Base-by-base conservation (phyloP, 64 coral and sea anemone species). In the Porites australiensis region DNA sequence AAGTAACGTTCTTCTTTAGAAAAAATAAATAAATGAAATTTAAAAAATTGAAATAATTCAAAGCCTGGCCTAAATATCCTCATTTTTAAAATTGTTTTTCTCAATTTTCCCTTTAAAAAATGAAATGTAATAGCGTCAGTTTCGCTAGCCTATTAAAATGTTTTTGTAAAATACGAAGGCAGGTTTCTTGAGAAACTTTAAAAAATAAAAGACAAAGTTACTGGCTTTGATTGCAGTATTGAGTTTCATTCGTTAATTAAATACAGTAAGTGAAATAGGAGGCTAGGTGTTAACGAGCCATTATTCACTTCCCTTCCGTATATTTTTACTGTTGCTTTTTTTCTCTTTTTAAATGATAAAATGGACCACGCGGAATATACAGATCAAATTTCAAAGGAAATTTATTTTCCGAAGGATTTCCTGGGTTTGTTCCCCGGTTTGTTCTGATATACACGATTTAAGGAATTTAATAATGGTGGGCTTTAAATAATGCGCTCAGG, bases 361-460 rank as follows among this genome's bases (percentile, higher is more conserved):
- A 68, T 68, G 61, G 63, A n/a, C 18, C 61, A 20, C 18, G 63
- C 19, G 15, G 2, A 57, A 13, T 13, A 45, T 8, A n/a, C 50
- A 50, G 58, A 84, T 68, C 60, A 20, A 15, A 84, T 84, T 84
- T 84, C 63, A 68, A 49, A 69, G 19, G 6, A 10, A 82, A 64
- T 44, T 27, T 48, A 18, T 82, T 64, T 48, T 44, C 58, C 79
- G 0, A 13, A 22, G 81, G 81, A 84, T 84, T 84, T 67, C 44
- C 81, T 67, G 59, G 46, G 81, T 83, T 67, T 66, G 79, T 63
- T 45, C 58, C 27, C 27, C 27, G 27, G 14, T 2, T 43, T 2
- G 13, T 45, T 45, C 44, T 13, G 71, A 4, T 49, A 8, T 3
- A 65, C 58, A n/a, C 45, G 21, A 18, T 50, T 7, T 76, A 50